Evolutionary conservation across 2,888 invertebrate genomes (phyloP), one percentile per base, ranked within the genome.

Genomic region (Drosophila prostipennis): DNA sequence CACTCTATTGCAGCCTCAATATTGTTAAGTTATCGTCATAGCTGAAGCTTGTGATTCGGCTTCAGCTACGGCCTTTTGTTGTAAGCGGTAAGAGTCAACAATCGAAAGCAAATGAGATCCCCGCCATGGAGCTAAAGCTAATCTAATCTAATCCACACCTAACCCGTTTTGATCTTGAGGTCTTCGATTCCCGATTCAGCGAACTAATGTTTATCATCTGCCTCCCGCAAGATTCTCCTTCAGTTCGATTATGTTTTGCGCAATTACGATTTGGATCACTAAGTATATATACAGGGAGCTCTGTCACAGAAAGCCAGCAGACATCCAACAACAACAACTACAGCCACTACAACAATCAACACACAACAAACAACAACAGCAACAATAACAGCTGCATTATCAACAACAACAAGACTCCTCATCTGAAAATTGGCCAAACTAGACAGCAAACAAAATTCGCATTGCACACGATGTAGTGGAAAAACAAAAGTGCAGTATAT

Each of bases 201-300:
- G 57, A 87, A 77, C 85, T 85, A 88, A 88, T 88, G 89, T 89
- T 88, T 88, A 89, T 88, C 87, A 88, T 89, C 89, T 84, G 73
- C 76, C 75, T 76, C 68, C 69, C 65, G 72, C 49, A 56, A 52
- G 59, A 70, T 49, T 79, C 72, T 78, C 74, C 65, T 71, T 64
- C 32, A 55, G 64, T 81, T 78, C 54, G 55, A 56, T 48, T 65
- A 60, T 42, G 34, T 60, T 76, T 83, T 72, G 63, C 70, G 49
- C 65, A 59, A 46, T 46, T 42, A 40, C 40, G 42, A 75, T 59
- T 71, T 42, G 45, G 29, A 68, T 46, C 40, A 26, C 53, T 77
- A 75, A 48, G 57, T 69, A 57, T 80, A 80, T 81, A 84, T 86
- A 79, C 84, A 85, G 84, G 84, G 84, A 85, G 84, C 75, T 81